A percentile compares a stretch with the other conserved stretches of the same genome.
Conservation (phyloP, 2,113 vertebrate genomes). For the Falco punctatus region DNA sequence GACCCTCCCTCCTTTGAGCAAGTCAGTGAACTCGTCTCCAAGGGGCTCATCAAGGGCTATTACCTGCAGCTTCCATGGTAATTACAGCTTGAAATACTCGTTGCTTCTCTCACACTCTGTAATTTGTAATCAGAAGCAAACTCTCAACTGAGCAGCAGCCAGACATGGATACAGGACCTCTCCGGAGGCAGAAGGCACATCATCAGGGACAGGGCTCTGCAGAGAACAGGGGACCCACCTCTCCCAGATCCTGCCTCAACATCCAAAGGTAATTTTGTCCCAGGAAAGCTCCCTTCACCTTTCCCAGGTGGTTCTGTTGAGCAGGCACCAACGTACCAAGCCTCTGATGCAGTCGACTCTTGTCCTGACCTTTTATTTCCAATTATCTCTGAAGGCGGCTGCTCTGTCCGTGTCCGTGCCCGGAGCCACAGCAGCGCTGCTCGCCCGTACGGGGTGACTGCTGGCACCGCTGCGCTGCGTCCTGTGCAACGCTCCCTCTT, state of each 20-base stretch:
- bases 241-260: not conserved
- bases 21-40: not conserved
- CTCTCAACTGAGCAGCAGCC: not conserved
- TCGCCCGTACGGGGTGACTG: not conserved
- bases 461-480: not conserved
- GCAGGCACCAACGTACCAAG: not conserved
- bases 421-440: not conserved
- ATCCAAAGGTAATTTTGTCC: not conserved
- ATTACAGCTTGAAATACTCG: not conserved
- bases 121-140: constrained; percentile 20
- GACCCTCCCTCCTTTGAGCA: not conserved
- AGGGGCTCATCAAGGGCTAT: not conserved
- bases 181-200: not conserved
- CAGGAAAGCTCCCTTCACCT: not conserved
- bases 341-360: not conserved
- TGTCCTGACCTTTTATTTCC: not conserved
- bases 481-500: not conserved
- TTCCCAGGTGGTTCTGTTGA: not conserved
- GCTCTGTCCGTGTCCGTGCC: not conserved
- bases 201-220: not conserved
- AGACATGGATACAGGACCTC: rapidly evolving
- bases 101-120: not conserved
- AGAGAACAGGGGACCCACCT: not conserved
- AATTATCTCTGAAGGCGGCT: not conserved
- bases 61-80: not conserved